These are phyloP conservation scores for Xanthorhoe spadicearia DNA, from an alignment of 2,888 invertebrate genomes.

Conservation along the genomic window DNA sequence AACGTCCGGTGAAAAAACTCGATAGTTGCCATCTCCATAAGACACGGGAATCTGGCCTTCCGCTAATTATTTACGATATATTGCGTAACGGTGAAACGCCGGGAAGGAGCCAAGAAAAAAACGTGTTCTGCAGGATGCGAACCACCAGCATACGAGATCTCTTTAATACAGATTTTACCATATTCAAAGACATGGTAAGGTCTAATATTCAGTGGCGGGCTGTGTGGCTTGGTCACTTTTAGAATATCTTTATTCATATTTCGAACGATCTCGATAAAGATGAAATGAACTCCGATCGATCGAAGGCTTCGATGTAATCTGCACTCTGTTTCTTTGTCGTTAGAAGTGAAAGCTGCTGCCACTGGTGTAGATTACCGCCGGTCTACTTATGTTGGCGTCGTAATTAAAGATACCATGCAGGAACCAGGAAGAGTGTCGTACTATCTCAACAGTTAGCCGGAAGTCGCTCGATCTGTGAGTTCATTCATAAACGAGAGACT, in stretches of 20 bases:
- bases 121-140: slow-evolving; percentile 80
- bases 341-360: slow-evolving; percentile 54
- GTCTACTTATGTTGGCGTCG: slow-evolving; percentile 73
- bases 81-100: slow-evolving; percentile 85
- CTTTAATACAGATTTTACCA: slow-evolving; percentile 56
- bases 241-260: slow-evolving; percentile 83
- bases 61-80: slow-evolving; percentile 85
- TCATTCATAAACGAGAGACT: slow-evolving; percentile 82
- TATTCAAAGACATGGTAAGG: slow-evolving; percentile 57
- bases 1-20: slow-evolving; percentile 76
- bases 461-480: slow-evolving; percentile 83
- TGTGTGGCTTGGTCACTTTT: slow-evolving; percentile 69
- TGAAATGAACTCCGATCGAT: slow-evolving; percentile 72
- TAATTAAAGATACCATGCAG: slow-evolving; percentile 84
- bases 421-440: slow-evolving; percentile 85
- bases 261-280: slow-evolving; percentile 79
- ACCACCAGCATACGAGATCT: slow-evolving; percentile 60
- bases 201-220: slow-evolving; percentile 55
- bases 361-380: slow-evolving; percentile 47
- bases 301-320: slow-evolving; percentile 51
- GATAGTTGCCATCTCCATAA: slow-evolving; percentile 80
- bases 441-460: slow-evolving; percentile 85
- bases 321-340: slow-evolving; percentile 55
- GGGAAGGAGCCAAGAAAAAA: slow-evolving; percentile 82
- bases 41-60: slow-evolving; percentile 84